Evolutionary conservation across 2,797 vertebrate species (phyloP).

Genomic region (Emydoidea blandingii): DNA sequence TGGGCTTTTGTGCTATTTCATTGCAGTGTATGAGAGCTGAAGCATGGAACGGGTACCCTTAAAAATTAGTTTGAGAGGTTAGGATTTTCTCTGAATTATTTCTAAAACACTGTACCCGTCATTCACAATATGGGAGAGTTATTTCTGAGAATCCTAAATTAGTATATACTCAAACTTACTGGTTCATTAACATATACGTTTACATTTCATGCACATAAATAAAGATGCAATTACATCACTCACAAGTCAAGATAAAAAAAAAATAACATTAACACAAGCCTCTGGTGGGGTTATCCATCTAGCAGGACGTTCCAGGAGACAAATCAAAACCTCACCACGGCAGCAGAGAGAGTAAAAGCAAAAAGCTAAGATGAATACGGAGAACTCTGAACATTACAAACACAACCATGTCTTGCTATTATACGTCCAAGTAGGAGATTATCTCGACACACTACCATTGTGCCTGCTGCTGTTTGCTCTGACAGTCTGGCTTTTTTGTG

Average conservation of each 20-base stretch:
- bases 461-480: rapidly evolving
- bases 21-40: not conserved
- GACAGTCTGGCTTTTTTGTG: not conserved
- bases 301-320: rapidly evolving
- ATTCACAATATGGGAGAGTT: not conserved
- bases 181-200: rapidly evolving
- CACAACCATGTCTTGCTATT: rapidly evolving
- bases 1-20: not conserved
- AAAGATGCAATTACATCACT: not conserved
- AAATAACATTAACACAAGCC: rapidly evolving
- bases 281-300: rapidly evolving
- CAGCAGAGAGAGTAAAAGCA: not conserved
- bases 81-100: not conserved
- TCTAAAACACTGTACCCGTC: not conserved
- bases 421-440: rapidly evolving
- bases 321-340: rapidly evolving
- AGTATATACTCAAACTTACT: rapidly evolving
- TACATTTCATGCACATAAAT: rapidly evolving
- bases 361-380: rapidly evolving
- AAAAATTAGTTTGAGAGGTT: not conserved
- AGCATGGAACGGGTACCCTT: not conserved
- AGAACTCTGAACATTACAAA: rapidly evolving
- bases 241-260: not conserved
- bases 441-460: rapidly evolving
- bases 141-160: not conserved